Base-by-base conservation (phyloP, 2,888 invertebrate genomes). In the Drosophila silvestris region DNA sequence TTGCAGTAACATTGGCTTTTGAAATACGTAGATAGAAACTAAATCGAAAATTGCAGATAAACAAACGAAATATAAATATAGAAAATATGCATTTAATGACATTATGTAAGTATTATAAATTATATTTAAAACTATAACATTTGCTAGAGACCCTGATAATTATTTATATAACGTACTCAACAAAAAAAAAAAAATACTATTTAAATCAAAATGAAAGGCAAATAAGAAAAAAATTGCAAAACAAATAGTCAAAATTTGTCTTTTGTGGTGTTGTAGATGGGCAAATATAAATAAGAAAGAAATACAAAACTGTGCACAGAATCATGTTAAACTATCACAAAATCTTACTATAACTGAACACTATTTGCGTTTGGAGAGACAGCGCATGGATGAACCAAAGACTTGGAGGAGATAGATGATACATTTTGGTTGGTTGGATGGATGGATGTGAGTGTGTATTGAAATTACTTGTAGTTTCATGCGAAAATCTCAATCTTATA, bases 71-170 rank as follows among this genome's bases (percentile, higher is more conserved):
- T 22, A 39, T n/a, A 56, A 50, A 37, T 57, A 56, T 22, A 9
- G 33, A 50, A 56, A 62, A 16, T 44, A 62, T 60, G 32, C 53
- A 28, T 64, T 47, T 28, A 63, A 50, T 59, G 44, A 41, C 47
- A 57, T 35, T 47, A 58, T 54, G 53, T 62, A 56, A 56, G 56
- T 56, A 52, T 41, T 54, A 53, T 60, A 64, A 68, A 68, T 58
- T 59, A 65, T 63, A 75, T 70, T 54, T 72, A 68, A 67, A 74
- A 64, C 83, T 83, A 84, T 73, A 75, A 87, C 74, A 85, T 87
- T 85, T 81, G 76, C 87, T 87, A 85, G 57, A 62, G 62, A 80
- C 84, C 84, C 84, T 84, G 84, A 86, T 82, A 35, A 61, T 81
- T 69, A 62, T 35, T 70, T 52, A 44, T 52, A 54, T 35, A 59